phyloP scores from a whole-genome alignment of 2,797 vertebrate species.

The Crenichthys baileyi region DNA sequence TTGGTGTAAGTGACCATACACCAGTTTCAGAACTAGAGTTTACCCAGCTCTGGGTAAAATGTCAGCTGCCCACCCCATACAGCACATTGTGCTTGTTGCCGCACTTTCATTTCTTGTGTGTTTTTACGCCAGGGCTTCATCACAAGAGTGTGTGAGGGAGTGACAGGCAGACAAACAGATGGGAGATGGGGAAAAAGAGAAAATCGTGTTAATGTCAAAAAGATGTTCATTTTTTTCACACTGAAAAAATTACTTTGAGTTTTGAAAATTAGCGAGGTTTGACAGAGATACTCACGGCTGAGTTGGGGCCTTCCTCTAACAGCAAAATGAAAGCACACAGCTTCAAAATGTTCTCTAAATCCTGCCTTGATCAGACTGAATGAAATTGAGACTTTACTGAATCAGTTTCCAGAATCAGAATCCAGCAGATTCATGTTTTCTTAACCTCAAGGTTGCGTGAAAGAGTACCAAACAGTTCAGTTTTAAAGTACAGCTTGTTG shows the following conservation, averaged over 20 bases:
- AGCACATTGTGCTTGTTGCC: constrained; percentile 27
- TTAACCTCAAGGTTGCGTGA: background rate
- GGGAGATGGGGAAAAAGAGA: no score
- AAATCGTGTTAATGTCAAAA: constrained; percentile 50
- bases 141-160: constrained; percentile 36
- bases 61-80: constrained; percentile 55
- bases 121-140: constrained; percentile 38
- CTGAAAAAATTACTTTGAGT: constrained; percentile 1
- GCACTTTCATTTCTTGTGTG: constrained; percentile 4
- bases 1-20: background rate
- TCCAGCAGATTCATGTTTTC: constrained; percentile 27
- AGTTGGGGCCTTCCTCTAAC: background rate
- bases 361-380: constrained; percentile 36
- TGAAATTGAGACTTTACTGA: constrained; percentile 41
- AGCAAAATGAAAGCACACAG: background rate
- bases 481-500: background rate
- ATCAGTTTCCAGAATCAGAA: constrained; percentile 43
- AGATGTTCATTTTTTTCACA: constrained; percentile 22
- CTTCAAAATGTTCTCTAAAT: constrained; percentile 27
- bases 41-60: constrained; percentile 46
- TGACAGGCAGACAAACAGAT: constrained; percentile 50
- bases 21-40: background rate
- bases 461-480: background rate
- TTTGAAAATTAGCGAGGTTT: background rate
- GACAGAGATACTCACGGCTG: constrained; percentile 1